Percentiles rank a stretch among this genome's conserved stretches.
Conservation (phyloP, 1,140 invertebrate genomes). For the Oscheius sp. region DNA sequence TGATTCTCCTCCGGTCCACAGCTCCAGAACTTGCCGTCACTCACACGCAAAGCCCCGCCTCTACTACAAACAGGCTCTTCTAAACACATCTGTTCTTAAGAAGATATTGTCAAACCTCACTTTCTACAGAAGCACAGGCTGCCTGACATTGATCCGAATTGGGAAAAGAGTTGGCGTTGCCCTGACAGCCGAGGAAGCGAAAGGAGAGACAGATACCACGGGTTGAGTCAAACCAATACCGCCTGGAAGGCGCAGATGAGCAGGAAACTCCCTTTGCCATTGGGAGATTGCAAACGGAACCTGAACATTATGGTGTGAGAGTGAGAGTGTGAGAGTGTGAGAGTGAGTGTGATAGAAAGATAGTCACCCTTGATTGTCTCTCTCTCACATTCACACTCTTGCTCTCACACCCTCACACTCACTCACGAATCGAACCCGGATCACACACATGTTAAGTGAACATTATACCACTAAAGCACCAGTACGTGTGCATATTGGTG, state of each 20-base stretch:
- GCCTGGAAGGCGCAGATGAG: constrained; percentile 26
- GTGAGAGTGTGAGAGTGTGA: too few relatives aligned
- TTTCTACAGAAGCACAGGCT: constrained; percentile 33
- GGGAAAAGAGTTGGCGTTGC: constrained; percentile 46
- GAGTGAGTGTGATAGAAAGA: too few relatives aligned
- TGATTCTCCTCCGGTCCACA: constrained; percentile 16
- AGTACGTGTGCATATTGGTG: too few relatives aligned
- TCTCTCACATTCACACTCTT: too few relatives aligned
- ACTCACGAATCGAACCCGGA: too few relatives aligned
- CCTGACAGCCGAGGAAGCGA: constrained; percentile 46
- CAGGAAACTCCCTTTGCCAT: constrained; percentile 33
- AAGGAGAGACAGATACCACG: constrained; percentile 38
- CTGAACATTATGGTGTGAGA: constrained; percentile 15
- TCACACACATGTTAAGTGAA: too few relatives aligned
- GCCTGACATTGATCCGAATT: constrained; percentile 31
- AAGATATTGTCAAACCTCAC: constrained; percentile 9
- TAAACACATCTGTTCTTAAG: constrained; percentile 5
- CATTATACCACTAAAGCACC: too few relatives aligned
- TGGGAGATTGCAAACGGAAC: constrained; percentile 42
- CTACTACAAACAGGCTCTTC: constrained; percentile 41
- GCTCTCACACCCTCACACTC: too few relatives aligned
- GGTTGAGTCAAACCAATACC: constrained; percentile 46
- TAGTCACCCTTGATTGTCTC: too few relatives aligned
- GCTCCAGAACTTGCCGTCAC: constrained; percentile 40
- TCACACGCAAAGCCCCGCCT: constrained; percentile 33